phyloP scores from a whole-genome alignment of 2,888 invertebrate genomes.

The Stomorhina lunata region DNA sequence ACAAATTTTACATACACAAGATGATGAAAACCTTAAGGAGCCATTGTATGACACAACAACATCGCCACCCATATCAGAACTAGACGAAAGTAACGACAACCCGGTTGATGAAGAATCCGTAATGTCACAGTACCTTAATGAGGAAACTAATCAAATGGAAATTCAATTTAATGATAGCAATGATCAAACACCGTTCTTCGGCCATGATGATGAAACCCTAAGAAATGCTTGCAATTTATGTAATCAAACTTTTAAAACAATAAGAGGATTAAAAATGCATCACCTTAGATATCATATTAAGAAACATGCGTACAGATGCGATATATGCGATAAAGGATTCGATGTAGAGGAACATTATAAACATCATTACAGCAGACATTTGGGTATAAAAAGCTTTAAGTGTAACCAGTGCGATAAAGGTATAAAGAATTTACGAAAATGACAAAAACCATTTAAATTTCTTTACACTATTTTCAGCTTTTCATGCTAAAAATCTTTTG shows the following conservation, averaged over 20 bases:
- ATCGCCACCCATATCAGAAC: no score
- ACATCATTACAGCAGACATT: constrained; percentile 45
- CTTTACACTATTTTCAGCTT: not conserved
- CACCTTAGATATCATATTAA: constrained; percentile 70
- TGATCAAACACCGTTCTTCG: no score
- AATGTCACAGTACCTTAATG: no score
- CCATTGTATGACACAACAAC: no score
- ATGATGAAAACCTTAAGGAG: no score
- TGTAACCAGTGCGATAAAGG: constrained; percentile 33
- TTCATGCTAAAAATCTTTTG: constrained; percentile 71
- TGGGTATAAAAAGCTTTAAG: constrained; percentile 24
- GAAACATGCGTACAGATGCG: constrained; percentile 76
- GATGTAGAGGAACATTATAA: constrained; percentile 5
- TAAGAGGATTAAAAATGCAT: constrained; percentile 15
- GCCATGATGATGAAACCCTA: no score
- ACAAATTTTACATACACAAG: no score
- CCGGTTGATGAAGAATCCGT: no score
- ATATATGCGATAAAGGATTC: constrained; percentile 67
- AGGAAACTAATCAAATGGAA: no score
- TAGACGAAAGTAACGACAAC: no score
- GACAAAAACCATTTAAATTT: not conserved
- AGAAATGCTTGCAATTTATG: constrained; percentile 67
- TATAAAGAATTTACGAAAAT: not conserved
- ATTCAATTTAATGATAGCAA: no score
- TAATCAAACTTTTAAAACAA: constrained; percentile 27